These are phyloP conservation scores for Drosophila trapezifrons DNA, from an alignment of 1,140 invertebrate genomes.

Conservation along the genomic window DNA sequence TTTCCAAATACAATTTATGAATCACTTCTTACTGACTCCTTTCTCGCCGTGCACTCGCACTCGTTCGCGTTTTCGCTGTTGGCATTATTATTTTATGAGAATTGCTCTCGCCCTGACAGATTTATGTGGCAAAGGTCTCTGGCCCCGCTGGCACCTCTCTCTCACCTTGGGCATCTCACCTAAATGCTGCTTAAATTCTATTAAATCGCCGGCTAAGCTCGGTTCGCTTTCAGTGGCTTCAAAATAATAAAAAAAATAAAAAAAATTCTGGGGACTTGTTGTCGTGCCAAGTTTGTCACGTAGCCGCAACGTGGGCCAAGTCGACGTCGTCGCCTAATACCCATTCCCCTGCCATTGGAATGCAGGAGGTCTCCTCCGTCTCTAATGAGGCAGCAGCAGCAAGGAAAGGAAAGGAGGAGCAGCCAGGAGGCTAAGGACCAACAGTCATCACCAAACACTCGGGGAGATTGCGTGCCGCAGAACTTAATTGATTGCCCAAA, in stretches of 20 bases:
- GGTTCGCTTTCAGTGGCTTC: constrained; percentile 41
- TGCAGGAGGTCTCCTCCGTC: constrained; percentile 18
- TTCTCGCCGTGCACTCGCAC: constrained; percentile 5
- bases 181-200: constrained; percentile 77
- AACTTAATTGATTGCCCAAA: constrained; percentile 48
- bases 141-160: not conserved
- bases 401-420: not conserved
- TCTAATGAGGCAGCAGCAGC: constrained; percentile 50
- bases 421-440: not conserved
- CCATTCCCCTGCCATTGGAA: constrained; percentile 10
- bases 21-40: too few relatives aligned
- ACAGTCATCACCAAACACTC: constrained; percentile 20
- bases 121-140: constrained; percentile 56
- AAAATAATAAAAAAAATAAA: constrained; percentile 10
- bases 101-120: constrained; percentile 65
- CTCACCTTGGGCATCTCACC: constrained; percentile 18
- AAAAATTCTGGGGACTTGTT: constrained; percentile 24
- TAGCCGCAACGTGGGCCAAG: constrained; percentile 58
- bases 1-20: too few relatives aligned
- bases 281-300: constrained; percentile 67
- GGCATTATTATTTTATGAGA: constrained; percentile 67
- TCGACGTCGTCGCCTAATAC: not conserved
- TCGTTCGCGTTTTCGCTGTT: constrained; percentile 16
- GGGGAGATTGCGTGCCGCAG: constrained; percentile 41
- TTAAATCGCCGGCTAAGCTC: constrained; percentile 56